Evolutionary conservation across 2,888 invertebrate genomes (phyloP).

Genomic region (Synanthedon tipuliformis): DNA sequence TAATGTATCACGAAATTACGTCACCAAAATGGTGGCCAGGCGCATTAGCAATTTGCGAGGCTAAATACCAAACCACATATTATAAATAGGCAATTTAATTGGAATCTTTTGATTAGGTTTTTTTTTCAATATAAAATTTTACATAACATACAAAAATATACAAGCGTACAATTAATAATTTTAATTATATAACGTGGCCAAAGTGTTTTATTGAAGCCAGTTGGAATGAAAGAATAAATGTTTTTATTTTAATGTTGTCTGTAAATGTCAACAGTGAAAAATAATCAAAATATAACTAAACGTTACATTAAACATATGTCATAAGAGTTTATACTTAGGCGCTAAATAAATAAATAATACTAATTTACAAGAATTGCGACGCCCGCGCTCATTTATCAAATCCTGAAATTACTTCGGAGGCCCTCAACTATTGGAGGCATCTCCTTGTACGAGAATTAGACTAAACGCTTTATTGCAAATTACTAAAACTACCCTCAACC

Average conservation of each 20-base stretch:
- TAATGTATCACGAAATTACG: too few relatives aligned
- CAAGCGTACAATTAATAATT: constrained; percentile 5
- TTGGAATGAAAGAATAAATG: constrained; percentile 19
- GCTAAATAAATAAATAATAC: constrained; percentile 68
- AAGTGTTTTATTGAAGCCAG: constrained; percentile 1
- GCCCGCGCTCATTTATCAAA: constrained; percentile 1
- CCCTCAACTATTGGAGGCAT: too few relatives aligned
- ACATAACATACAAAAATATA: constrained; percentile 11
- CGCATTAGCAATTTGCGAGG: too few relatives aligned
- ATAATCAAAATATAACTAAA: constrained; percentile 38
- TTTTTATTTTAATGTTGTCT: constrained; percentile 10
- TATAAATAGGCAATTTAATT: neutral
- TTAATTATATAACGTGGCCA: constrained; percentile 4
- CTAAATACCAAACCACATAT: too few relatives aligned
- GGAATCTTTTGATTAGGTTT: constrained; percentile 3
- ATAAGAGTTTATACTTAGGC: constrained; percentile 53
- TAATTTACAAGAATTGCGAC: constrained; percentile 48
- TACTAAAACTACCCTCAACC: too few relatives aligned
- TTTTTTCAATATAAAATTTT: constrained; percentile 6
- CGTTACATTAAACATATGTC: constrained; percentile 23
- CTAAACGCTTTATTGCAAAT: too few relatives aligned
- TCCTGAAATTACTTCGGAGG: neutral
- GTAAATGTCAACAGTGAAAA: constrained; percentile 18
- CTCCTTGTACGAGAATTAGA: too few relatives aligned
- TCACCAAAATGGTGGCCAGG: too few relatives aligned